Conservation (phyloP, 2,113 vertebrate genomes). For the Cryptomyrus ogoouensis region DNA sequence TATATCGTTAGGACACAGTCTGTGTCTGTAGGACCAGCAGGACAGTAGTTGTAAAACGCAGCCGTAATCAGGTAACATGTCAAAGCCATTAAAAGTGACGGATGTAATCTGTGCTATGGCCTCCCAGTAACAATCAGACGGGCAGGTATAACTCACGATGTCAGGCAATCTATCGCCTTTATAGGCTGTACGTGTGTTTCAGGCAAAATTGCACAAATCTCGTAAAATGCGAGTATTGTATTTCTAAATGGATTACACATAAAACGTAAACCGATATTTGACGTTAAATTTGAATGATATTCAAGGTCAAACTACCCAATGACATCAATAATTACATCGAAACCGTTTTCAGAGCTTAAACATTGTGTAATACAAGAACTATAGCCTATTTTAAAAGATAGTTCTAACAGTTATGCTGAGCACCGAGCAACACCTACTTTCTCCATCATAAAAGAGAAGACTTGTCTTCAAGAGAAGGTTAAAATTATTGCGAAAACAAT, state of each 20-base stretch:
- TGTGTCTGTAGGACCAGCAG: background rate
- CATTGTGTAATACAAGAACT: background rate
- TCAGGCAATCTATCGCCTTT: background rate
- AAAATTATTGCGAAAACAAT: background rate
- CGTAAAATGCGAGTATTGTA: background rate
- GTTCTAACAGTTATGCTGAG: background rate
- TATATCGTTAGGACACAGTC: background rate
- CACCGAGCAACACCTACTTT: background rate
- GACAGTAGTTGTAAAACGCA: background rate
- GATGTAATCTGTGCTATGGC: background rate
- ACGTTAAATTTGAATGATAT: background rate
- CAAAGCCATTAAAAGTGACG: slow-evolving; percentile 4
- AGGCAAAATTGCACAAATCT: background rate
- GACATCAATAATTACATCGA: background rate
- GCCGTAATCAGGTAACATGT: background rate
- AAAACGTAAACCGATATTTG: background rate
- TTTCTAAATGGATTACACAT: background rate
- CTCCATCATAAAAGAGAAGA: background rate
- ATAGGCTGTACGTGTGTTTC: no score
- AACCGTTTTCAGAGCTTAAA: background rate
- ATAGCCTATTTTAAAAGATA: background rate
- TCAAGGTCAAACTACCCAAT: slow-evolving; percentile 24
- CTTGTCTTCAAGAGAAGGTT: background rate
- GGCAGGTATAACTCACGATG: background rate
- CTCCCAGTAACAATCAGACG: background rate